These are phyloP conservation scores for Numenius phaeopus DNA, from an alignment of 2,797 vertebrate genomes.

Conservation along the genomic window DNA sequence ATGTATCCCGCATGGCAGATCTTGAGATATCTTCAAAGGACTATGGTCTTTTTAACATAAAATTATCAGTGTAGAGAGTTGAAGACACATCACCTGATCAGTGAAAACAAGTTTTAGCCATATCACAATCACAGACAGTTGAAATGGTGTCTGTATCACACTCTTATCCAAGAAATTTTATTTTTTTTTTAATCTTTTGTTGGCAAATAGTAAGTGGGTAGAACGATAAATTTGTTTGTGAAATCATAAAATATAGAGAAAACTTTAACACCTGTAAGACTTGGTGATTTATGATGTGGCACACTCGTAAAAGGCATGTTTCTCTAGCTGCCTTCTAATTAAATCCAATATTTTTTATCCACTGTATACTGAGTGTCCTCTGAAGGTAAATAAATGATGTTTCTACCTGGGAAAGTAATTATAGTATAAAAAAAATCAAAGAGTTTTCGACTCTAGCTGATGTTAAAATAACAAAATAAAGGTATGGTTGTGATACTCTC, in stretches of 20 bases:
- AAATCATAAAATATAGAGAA: not conserved
- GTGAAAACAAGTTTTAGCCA: not conserved
- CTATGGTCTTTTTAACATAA: not conserved
- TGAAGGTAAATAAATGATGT: not conserved
- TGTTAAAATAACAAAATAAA: conserved; percentile 10
- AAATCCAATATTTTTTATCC: not conserved
- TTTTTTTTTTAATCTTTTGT: not conserved
- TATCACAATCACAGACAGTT: not conserved
- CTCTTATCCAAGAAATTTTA: not conserved
- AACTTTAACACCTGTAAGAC: not conserved
- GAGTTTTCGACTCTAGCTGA: not conserved
- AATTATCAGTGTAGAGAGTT: not conserved
- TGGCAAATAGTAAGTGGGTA: not conserved
- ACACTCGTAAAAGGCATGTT: not conserved
- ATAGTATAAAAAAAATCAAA: not conserved
- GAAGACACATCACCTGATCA: not conserved
- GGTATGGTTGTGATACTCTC: not conserved
- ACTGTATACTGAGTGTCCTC: not conserved
- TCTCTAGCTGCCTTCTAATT: not conserved
- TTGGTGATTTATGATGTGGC: not conserved
- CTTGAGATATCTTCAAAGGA: not conserved
- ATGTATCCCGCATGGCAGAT: not conserved
- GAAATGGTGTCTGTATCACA: not conserved
- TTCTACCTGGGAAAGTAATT: not conserved
- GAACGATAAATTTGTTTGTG: not conserved